Percentiles rank a stretch among this genome's conserved stretches.
phyloP scores from a whole-genome alignment of 2,888 invertebrate species.

The Serrognathus titanus region DNA sequence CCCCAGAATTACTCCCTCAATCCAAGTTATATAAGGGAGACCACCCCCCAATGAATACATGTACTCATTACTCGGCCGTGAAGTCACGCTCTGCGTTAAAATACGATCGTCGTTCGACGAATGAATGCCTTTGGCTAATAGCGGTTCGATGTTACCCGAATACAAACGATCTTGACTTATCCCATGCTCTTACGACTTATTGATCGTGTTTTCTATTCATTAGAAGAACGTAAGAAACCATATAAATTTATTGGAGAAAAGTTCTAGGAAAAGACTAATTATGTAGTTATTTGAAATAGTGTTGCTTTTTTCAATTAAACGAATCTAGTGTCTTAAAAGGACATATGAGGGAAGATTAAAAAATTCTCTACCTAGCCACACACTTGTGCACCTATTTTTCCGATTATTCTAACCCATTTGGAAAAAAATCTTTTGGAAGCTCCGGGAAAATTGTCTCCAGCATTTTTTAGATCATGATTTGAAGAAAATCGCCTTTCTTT shows the following conservation, averaged over 20 bases:
- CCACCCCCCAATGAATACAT: slow-evolving; percentile 47
- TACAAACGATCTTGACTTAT: background rate
- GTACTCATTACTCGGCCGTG: slow-evolving; percentile 45
- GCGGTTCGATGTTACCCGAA: slow-evolving; percentile 10
- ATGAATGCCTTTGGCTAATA: too few relatives aligned
- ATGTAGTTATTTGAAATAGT: too few relatives aligned
- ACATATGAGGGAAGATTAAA: too few relatives aligned
- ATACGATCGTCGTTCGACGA: slow-evolving; percentile 5
- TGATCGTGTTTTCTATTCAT: slow-evolving; percentile 29
- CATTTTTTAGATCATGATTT: too few relatives aligned
- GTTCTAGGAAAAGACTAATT: too few relatives aligned
- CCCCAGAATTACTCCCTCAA: slow-evolving; percentile 32
- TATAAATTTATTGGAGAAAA: slow-evolving; percentile 20
- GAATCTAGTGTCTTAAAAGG: background rate
- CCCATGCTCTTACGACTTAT: slow-evolving; percentile 27
- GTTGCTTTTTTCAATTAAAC: too few relatives aligned
- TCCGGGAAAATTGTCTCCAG: too few relatives aligned
- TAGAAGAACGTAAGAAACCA: slow-evolving; percentile 24
- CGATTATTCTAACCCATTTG: too few relatives aligned
- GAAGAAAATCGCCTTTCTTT: too few relatives aligned
- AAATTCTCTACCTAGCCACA: too few relatives aligned
- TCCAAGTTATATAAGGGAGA: slow-evolving; percentile 41
- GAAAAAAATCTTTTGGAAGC: too few relatives aligned
- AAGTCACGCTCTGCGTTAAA: slow-evolving; percentile 33
- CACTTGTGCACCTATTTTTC: too few relatives aligned